Percentiles rank a stretch among this genome's conserved stretches.
These are phyloP conservation scores for Sipha maydis DNA, from an alignment of 2,888 invertebrate species.

Conservation along the genomic window DNA sequence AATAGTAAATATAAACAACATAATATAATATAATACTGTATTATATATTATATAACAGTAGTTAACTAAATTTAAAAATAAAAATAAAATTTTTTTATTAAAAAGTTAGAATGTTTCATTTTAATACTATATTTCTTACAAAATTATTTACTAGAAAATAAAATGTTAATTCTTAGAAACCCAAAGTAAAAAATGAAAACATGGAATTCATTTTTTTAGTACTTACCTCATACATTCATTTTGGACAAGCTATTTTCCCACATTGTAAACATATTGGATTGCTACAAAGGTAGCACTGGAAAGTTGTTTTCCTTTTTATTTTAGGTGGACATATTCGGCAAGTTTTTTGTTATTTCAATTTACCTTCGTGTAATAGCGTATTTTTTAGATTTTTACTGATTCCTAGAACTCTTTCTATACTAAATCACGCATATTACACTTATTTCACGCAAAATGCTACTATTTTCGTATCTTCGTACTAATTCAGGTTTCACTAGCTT, in stretches of 20 bases:
- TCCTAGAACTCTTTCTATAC: constrained; percentile 21
- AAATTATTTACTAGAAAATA: neutral
- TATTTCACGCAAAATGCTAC: constrained; percentile 21
- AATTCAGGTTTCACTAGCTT: constrained; percentile 15
- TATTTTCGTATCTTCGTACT: constrained; percentile 17
- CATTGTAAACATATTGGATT: constrained; percentile 15
- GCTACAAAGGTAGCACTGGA: constrained; percentile 10
- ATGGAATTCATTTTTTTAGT: neutral
- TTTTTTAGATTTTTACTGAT: neutral
- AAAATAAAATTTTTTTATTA: too few species aligned
- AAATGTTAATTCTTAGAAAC: neutral
- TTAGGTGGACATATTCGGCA: constrained; percentile 14
- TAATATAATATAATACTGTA: too few species aligned
- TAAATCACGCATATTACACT: too few species aligned
- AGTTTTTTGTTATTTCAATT: constrained; percentile 21
- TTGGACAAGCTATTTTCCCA: neutral
- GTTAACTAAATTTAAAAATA: too few species aligned
- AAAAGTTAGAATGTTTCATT: too few species aligned
- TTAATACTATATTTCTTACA: too few species aligned
- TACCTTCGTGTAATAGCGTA: constrained; percentile 8
- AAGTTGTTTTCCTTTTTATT: constrained; percentile 28
- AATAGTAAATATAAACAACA: neutral
- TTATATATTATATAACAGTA: too few species aligned
- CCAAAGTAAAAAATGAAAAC: too few species aligned
- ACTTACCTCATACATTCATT: neutral